phyloP scores from a whole-genome alignment of 2,888 invertebrate species.

The Folsomia manolachei region DNA sequence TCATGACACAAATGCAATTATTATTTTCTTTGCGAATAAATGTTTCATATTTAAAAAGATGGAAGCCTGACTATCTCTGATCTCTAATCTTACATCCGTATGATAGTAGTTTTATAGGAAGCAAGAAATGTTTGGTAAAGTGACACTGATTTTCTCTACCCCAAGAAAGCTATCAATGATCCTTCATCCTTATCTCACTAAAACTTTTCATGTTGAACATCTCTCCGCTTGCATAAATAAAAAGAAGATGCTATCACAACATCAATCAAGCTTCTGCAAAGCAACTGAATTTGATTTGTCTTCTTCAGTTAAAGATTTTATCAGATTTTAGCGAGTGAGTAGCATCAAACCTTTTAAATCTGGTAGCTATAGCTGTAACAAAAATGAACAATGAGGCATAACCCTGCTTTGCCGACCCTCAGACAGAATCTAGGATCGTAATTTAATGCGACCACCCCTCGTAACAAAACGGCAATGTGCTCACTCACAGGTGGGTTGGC shows the following conservation, averaged over 20 bases:
- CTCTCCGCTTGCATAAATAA: neutral
- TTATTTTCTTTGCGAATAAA: neutral
- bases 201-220: neutral
- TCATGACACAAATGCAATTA: slow-evolving; percentile 1
- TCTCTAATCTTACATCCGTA: too few relatives aligned
- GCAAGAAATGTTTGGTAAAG: too few relatives aligned
- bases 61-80: too few relatives aligned
- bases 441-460: slow-evolving; percentile 3
- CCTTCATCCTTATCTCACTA: neutral
- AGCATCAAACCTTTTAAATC: neutral
- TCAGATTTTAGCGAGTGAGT: neutral
- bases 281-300: neutral
- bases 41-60: neutral
- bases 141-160: neutral
- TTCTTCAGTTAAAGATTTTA: neutral
- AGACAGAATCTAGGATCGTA: neutral
- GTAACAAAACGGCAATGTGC: neutral
- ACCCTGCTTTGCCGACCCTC: neutral
- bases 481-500: neutral
- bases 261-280: slow-evolving; percentile 10
- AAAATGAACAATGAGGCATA: neutral
- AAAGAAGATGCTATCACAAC: neutral
- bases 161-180: neutral
- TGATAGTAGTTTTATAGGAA: too few relatives aligned
- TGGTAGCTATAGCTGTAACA: neutral